A percentile compares a stretch with the other conserved stretches of the same genome.
phyloP scores from a whole-genome alignment of 2,797 vertebrate genomes.

The Diplodus sargus region DNA sequence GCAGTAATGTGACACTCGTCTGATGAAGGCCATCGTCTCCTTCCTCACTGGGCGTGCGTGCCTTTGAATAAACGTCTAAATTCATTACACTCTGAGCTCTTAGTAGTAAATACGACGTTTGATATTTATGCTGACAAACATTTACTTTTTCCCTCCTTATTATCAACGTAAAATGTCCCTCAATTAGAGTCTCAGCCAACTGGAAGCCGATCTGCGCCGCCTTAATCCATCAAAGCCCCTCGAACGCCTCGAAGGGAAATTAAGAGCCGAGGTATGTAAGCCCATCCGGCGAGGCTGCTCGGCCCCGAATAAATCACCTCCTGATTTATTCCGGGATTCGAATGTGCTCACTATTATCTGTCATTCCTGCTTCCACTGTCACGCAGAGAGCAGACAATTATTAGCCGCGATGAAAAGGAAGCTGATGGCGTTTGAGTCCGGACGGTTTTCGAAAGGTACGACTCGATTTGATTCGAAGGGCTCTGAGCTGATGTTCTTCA shows the following conservation, averaged over 20 bases:
- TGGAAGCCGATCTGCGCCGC: conserved; percentile 52
- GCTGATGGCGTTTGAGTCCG: conserved; percentile 13
- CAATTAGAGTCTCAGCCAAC: conserved; percentile 43
- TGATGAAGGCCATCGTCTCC: conserved; percentile 49
- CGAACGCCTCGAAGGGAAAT: conserved; percentile 39
- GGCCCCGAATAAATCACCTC: conserved; percentile 47
- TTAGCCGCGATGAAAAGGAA: conserved; percentile 34
- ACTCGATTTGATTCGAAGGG: conserved; percentile 23
- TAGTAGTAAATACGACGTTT: conserved; percentile 9
- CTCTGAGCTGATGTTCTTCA: conserved; percentile 31
- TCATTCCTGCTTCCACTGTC: conserved; percentile 39
- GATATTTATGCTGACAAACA: conserved; percentile 40
- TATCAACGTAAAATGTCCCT: conserved; percentile 49
- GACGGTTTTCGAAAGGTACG: conserved; percentile 29
- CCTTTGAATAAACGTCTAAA: conserved; percentile 37
- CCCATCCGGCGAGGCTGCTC: conserved; percentile 33
- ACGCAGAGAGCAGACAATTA: conserved; percentile 48
- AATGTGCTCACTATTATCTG: conserved; percentile 46
- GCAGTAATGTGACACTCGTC: conserved; percentile 4
- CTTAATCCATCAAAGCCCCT: conserved; percentile 58
- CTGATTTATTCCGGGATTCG: conserved; percentile 19
- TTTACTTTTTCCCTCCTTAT: conserved; percentile 39
- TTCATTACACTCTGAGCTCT: conserved; percentile 21
- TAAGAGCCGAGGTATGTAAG: conserved; percentile 48
- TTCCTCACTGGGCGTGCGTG: conserved; percentile 16